Conservation (phyloP, 2,113 vertebrate genomes). For the Alaudala cheleensis region DNA sequence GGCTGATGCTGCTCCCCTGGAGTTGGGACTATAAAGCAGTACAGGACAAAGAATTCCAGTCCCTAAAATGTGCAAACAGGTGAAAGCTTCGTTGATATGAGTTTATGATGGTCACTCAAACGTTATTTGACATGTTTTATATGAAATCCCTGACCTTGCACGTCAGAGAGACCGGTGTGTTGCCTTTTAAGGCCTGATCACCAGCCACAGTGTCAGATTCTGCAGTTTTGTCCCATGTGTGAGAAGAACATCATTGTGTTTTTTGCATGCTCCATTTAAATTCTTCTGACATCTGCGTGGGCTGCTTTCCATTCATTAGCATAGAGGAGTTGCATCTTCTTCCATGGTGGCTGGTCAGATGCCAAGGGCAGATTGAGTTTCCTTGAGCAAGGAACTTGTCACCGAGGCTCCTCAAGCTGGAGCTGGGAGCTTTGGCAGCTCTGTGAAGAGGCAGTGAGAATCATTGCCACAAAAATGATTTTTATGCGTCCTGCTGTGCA, state of each 20-base stretch:
- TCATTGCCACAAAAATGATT: constrained; percentile 23
- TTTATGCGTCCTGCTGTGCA: constrained; percentile 44
- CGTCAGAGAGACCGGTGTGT: background rate
- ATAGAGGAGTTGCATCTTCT: constrained; percentile 53
- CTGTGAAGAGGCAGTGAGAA: background rate
- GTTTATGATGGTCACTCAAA: background rate
- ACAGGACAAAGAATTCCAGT: background rate
- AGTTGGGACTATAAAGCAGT: background rate
- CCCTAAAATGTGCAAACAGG: background rate
- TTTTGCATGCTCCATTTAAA: constrained; percentile 47
- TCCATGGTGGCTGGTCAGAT: constrained; percentile 37
- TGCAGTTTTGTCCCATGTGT: constrained; percentile 21
- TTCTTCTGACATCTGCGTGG: constrained; percentile 51
- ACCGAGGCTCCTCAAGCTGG: background rate
- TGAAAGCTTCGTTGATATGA: background rate
- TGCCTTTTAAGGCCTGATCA: constrained; percentile 9
- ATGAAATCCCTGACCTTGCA: background rate
- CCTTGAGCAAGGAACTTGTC: constrained; percentile 28
- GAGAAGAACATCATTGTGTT: constrained; percentile 53
- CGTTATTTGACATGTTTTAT: background rate
- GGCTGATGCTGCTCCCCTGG: background rate
- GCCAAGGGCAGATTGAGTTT: constrained; percentile 54
- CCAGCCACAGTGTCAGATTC: background rate
- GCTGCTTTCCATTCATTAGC: constrained; percentile 58
- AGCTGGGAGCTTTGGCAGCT: constrained; percentile 32